phyloP scores from a whole-genome alignment of 1,140 invertebrate species.

The Gryon sp. region DNA sequence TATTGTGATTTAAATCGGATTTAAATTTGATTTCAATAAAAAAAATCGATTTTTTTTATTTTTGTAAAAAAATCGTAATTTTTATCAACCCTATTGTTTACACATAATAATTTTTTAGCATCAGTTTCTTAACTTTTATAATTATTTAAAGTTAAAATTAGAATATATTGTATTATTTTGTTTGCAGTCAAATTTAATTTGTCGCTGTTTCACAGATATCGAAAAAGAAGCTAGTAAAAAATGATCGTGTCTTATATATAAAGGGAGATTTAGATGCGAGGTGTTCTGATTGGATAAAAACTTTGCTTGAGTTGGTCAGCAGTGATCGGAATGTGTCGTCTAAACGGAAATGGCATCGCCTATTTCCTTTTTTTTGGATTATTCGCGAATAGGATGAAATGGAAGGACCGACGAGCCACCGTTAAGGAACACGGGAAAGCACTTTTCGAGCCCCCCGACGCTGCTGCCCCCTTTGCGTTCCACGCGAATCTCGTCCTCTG shows the following conservation, averaged over 20 bases:
- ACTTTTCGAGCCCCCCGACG: slow-evolving; percentile 77
- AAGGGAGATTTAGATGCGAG: slow-evolving; percentile 6
- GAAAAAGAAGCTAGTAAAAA: no score
- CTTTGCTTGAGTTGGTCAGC: slow-evolving; percentile 40
- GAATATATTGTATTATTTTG: no score
- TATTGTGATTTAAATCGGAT: no score
- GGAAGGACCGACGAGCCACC: slow-evolving; percentile 66
- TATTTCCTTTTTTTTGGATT: slow-evolving; percentile 71
- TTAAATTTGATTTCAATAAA: no score
- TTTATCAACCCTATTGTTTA: no score
- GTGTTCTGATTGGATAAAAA: slow-evolving; percentile 16
- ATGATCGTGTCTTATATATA: slow-evolving; percentile 24
- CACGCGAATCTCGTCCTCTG: slow-evolving; percentile 61
- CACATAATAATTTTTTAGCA: no score
- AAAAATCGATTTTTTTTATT: no score
- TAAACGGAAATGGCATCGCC: slow-evolving; percentile 49
- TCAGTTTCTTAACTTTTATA: no score
- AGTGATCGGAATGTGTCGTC: slow-evolving; percentile 50
- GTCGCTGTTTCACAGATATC: no score
- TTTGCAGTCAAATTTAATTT: no score
- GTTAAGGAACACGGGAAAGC: slow-evolving; percentile 80
- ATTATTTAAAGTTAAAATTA: no score
- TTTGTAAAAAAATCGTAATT: no score
- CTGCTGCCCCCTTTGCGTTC: slow-evolving; percentile 43
- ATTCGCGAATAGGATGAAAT: slow-evolving; percentile 64